A percentile compares a stretch with the other conserved stretches of the same genome.
phyloP scores from a whole-genome alignment of 2,888 invertebrate species.

The Atherix ibis region DNA sequence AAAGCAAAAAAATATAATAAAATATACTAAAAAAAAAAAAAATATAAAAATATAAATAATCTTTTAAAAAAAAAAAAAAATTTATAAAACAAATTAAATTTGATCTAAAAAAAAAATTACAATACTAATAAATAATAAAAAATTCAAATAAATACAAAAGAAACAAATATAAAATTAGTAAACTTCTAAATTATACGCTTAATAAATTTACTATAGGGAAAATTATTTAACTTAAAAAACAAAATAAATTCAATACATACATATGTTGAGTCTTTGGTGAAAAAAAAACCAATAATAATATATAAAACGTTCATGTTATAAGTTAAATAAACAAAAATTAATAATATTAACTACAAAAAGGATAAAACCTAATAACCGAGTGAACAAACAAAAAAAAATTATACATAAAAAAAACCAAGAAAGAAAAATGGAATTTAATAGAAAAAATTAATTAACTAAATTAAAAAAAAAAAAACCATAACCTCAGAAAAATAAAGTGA shows the following conservation, averaged over 20 bases:
- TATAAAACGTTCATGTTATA: neutral
- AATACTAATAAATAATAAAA: conserved; percentile 3
- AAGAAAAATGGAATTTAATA: neutral
- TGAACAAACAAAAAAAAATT: neutral
- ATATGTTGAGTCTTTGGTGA: too few relatives aligned
- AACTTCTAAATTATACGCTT: conserved; percentile 9
- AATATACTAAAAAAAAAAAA: too few relatives aligned
- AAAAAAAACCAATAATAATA: neutral
- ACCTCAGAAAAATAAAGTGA: too few relatives aligned
- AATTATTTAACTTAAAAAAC: conserved; percentile 1
- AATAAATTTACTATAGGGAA: conserved; percentile 10
- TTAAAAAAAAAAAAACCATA: too few relatives aligned
- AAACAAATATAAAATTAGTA: neutral
- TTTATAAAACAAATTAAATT: conserved; percentile 1
- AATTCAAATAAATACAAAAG: neutral
- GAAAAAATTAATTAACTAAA: too few relatives aligned
- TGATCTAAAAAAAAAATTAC: neutral
- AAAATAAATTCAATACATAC: conserved; percentile 1
- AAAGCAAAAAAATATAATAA: neutral
- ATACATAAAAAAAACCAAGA: neutral
- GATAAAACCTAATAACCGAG: neutral
- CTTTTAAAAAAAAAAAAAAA: conserved; percentile 1
- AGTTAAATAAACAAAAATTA: neutral
- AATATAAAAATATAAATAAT: too few relatives aligned
- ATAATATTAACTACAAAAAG: conserved; percentile 2